Evolutionary conservation across 2,888 invertebrate genomes (phyloP).

Genomic region (Poecilus cupreus): DNA sequence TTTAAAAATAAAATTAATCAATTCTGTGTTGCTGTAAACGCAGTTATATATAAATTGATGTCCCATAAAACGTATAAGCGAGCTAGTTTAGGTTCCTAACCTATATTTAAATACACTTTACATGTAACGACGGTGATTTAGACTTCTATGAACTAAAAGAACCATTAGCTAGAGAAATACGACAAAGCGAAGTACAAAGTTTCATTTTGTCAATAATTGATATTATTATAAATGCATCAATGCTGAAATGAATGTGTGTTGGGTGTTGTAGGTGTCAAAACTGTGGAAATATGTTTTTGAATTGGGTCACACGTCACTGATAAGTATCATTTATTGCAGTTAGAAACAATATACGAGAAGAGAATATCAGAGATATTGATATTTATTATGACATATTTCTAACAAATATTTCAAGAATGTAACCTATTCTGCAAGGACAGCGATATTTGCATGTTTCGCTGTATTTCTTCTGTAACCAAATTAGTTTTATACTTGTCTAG

Average conservation of each 20-base stretch:
- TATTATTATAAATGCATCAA: slow-evolving; percentile 26
- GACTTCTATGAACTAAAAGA: neutral
- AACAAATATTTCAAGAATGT: too few species aligned
- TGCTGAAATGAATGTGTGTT: neutral
- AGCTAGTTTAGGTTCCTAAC: neutral
- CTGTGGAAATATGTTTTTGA: neutral
- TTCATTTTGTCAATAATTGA: slow-evolving; percentile 28
- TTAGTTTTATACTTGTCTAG: too few species aligned
- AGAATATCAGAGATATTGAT: too few species aligned
- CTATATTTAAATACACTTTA: neutral
- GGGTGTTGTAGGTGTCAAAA: neutral
- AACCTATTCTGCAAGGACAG: too few species aligned
- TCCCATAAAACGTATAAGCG: neutral
- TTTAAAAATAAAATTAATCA: slow-evolving; percentile 35
- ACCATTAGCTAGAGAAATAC: neutral
- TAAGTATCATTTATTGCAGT: too few species aligned
- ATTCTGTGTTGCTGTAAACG: slow-evolving; percentile 15
- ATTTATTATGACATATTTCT: too few species aligned
- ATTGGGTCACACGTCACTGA: neutral
- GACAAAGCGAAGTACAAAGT: slow-evolving; percentile 1
- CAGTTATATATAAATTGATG: neutral
- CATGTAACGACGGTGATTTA: neutral
- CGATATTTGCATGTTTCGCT: too few species aligned
- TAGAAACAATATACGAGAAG: too few species aligned
- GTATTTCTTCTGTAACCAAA: too few species aligned